A percentile compares a stretch with the other conserved stretches of the same genome.
phyloP scores from a whole-genome alignment of 1,140 invertebrate genomes.

The Drosophila sp. region DNA sequence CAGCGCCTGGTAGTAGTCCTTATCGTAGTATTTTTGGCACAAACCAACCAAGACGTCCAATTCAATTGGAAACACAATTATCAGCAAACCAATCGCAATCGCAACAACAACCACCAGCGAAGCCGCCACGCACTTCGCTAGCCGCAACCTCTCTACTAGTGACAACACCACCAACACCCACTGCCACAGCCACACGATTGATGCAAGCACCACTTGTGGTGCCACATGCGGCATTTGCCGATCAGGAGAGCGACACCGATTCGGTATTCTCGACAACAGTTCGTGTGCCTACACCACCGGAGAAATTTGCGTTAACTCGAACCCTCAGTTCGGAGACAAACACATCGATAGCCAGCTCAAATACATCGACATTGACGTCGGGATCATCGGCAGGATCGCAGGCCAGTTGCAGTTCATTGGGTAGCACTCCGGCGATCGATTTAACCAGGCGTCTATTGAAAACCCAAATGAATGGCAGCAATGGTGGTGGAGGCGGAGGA shows the following conservation, averaged over 20 bases:
- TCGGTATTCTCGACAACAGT: conserved; percentile 89
- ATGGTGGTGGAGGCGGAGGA: too few species aligned
- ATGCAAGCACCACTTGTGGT: conserved; percentile 11
- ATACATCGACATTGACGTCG: conserved; percentile 87
- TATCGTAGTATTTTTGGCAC: conserved; percentile 71
- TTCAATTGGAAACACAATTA: conserved; percentile 55
- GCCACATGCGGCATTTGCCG: conserved; percentile 48
- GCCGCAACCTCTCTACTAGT: conserved; percentile 2
- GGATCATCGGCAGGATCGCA: conserved; percentile 85
- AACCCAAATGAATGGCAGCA: conserved; percentile 70
- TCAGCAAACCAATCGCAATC: conserved; percentile 19
- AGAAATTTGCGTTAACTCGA: conserved; percentile 84
- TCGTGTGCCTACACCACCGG: conserved; percentile 84
- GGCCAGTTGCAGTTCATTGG: conserved; percentile 87
- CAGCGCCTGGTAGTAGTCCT: conserved; percentile 13
- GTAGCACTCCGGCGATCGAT: conserved; percentile 85
- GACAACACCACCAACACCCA: conserved; percentile 17
- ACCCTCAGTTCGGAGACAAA: conserved; percentile 87
- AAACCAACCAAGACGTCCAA: conserved; percentile 31
- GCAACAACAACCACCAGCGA: conserved; percentile 61
- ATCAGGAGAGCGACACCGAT: conserved; percentile 92
- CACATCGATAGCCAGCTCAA: conserved; percentile 86
- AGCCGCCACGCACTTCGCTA: conserved; percentile 82
- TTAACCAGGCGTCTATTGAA: conserved; percentile 88
- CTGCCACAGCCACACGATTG: conserved; percentile 7